Evolutionary conservation across 35 echinoderm and acorn worm genomes (phyloP), one percentile per base, ranked within the genome.

Genomic region (Apostichopus japonicus): DNA sequence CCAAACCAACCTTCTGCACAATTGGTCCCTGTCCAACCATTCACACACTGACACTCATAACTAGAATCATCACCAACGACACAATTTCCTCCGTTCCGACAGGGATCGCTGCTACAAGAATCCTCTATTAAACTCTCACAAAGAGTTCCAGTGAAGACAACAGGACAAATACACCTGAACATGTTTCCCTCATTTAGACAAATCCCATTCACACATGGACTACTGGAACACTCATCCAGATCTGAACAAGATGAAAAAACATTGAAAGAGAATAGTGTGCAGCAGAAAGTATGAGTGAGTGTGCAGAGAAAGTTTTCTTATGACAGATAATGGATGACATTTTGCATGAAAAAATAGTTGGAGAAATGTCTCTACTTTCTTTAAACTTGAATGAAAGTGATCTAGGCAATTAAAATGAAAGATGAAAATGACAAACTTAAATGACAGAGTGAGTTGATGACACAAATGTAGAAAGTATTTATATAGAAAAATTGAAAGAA

Each of bases 181-280:
- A 10, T 27, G 91, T 92, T 80, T 10, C 56, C 17, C 44, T 81
- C 91, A 54, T 92, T 67, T 17, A 80, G 53, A 65, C 91, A 92
- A 55, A 25, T 25, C 24, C 91, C 95, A 90, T 94, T 94, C 54
- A 79, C 62, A 65, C 95, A 97, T 55, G 96, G 96, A 65, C 55
- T 56, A 76, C 94, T 95, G 6, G 25, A 72, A 90, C 96, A 97
- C 13, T 87, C 82, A 94, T 97, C 86, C 16, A 92, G 15, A 72
- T 84, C 93, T 94, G 77, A 87, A 62, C 19, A 88, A 88, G n/a
- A 27, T n/a, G n/a, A 44, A 1, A 44, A 24, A 88, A 55, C 19
- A 25, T 79, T 24, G 10, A 79, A 79, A 52, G 33, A 24, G 78
- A 24, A 79, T 0, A 27, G 23, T 24, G 52, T 13, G 24, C 11